phyloP scores from a whole-genome alignment of 1,140 invertebrate genomes.

The Bactericera cockerelli region DNA sequence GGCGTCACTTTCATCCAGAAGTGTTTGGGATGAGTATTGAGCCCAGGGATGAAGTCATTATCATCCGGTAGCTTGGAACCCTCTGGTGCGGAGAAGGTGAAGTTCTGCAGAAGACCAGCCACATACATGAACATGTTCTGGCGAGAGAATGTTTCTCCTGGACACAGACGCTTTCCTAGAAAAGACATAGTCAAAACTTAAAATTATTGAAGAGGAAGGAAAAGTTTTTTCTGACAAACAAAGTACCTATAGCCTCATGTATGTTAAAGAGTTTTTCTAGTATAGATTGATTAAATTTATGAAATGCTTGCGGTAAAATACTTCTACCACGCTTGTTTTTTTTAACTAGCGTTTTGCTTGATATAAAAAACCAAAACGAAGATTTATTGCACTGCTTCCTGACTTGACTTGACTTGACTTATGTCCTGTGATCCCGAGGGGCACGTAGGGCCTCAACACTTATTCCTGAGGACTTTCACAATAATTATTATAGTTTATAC shows the following conservation, averaged over 20 bases:
- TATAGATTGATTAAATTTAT: not conserved
- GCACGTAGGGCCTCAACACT: too few relatives aligned
- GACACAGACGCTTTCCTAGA: conserved; percentile 48
- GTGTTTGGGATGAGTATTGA: not conserved
- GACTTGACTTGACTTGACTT: too few relatives aligned
- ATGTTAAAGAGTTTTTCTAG: not conserved
- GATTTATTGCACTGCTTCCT: too few relatives aligned
- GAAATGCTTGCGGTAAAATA: too few relatives aligned
- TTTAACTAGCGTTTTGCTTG: too few relatives aligned
- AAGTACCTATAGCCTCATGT: not conserved
- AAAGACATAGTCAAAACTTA: conserved; percentile 17
- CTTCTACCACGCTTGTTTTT: too few relatives aligned
- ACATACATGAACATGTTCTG: conserved; percentile 48
- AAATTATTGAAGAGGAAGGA: too few relatives aligned
- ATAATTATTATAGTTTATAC: too few relatives aligned
- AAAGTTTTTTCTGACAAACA: not conserved
- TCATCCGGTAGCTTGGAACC: not conserved
- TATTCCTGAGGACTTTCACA: too few relatives aligned
- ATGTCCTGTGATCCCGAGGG: too few relatives aligned
- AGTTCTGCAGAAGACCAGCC: conserved; percentile 44
- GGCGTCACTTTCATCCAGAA: not conserved
- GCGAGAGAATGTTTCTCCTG: conserved; percentile 53
- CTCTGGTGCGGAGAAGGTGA: conserved; percentile 23
- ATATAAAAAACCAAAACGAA: too few relatives aligned
- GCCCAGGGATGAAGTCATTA: not conserved